Conservation (phyloP, 2,888 invertebrate species). For the Seira sanloemensis region DNA sequence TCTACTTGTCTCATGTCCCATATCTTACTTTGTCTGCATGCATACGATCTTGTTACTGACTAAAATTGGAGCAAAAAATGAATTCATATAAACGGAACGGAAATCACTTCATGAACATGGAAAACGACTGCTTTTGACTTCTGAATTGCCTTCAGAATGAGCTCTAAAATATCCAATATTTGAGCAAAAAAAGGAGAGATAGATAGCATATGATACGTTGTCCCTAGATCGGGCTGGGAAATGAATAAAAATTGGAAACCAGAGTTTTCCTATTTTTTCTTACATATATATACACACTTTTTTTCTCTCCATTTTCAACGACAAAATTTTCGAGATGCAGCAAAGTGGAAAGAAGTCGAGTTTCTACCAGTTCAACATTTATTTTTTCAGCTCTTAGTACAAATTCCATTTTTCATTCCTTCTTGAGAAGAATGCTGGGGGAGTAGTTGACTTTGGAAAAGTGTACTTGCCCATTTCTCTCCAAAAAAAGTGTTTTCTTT, state of each 20-base stretch:
- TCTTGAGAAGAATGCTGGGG: background rate
- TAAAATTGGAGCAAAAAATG: slow-evolving; percentile 2
- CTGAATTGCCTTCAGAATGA: background rate
- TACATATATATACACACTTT: background rate
- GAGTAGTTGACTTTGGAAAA: background rate
- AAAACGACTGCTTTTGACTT: slow-evolving; percentile 10
- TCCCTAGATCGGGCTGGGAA: background rate
- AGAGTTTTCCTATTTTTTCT: background rate
- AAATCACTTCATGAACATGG: slow-evolving; percentile 13
- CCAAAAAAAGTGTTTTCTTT: background rate
- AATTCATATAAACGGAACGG: background rate
- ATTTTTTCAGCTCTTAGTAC: background rate
- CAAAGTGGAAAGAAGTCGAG: background rate
- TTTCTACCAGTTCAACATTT: background rate
- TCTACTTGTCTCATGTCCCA: slow-evolving; percentile 10
- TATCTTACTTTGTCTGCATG: background rate
- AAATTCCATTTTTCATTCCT: slow-evolving; percentile 6
- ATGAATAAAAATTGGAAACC: slow-evolving; percentile 6
- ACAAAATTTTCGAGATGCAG: slow-evolving; percentile 1
- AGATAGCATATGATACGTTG: background rate
- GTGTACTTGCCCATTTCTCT: background rate
- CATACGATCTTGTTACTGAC: slow-evolving; percentile 12
- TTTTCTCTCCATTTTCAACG: background rate
- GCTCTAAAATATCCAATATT: slow-evolving; percentile 5
- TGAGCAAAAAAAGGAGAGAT: background rate